phyloP scores from a whole-genome alignment of 2,888 invertebrate genomes.

The Athalia rosae region DNA sequence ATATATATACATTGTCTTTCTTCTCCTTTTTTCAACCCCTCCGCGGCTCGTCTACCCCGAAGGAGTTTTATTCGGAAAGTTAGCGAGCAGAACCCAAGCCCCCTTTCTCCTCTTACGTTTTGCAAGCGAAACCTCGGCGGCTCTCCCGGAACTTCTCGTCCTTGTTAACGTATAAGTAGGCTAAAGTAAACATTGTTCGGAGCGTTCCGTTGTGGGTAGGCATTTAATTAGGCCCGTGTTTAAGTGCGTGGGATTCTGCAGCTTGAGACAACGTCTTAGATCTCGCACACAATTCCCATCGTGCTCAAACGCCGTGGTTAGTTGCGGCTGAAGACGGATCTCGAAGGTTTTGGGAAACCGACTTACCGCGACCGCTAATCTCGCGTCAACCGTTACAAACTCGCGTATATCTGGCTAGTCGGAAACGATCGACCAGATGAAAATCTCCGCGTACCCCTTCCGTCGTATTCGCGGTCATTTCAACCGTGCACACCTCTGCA shows the following conservation, averaged over 20 bases:
- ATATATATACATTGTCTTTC: background rate
- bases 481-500: too few species aligned
- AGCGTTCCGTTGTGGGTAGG: slow-evolving; percentile 54
- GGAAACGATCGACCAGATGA: too few species aligned
- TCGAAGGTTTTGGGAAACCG: slow-evolving; percentile 47
- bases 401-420: background rate
- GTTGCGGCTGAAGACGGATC: slow-evolving; percentile 48
- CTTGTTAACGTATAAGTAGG: slow-evolving; percentile 48
- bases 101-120: slow-evolving; percentile 8
- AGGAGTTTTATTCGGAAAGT: slow-evolving; percentile 36
- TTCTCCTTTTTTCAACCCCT: background rate
- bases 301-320: slow-evolving; percentile 40
- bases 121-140: slow-evolving; percentile 38
- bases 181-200: slow-evolving; percentile 46
- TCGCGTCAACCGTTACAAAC: slow-evolving; percentile 45
- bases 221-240: slow-evolving; percentile 58
- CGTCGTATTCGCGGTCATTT: too few species aligned
- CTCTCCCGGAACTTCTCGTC: slow-evolving; percentile 41
- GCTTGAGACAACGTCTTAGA: slow-evolving; percentile 57
- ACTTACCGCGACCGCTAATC: slow-evolving; percentile 49
- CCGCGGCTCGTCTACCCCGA: background rate
- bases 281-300: slow-evolving; percentile 42
- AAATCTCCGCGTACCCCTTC: too few species aligned
- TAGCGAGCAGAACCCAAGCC: slow-evolving; percentile 21
- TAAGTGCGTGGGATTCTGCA: slow-evolving; percentile 56